Evolutionary conservation across 2,113 vertebrate species (phyloP).

Genomic region (Hemibagrus wyckioides): DNA sequence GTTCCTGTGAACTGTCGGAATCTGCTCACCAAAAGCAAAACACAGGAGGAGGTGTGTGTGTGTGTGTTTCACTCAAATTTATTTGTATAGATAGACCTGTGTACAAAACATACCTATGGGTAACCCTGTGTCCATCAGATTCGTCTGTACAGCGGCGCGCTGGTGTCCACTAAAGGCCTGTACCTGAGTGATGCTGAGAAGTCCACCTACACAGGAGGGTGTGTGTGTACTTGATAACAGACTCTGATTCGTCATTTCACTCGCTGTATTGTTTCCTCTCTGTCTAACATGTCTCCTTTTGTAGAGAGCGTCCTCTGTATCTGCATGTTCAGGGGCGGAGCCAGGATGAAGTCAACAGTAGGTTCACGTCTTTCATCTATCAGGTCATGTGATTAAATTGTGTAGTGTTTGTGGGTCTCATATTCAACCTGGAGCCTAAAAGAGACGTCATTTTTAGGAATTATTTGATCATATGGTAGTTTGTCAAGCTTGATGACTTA

Average conservation of each 20-base stretch:
- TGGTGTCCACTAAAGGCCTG: constrained; percentile 75
- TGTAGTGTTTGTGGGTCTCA: neutral
- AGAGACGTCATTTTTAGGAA: neutral
- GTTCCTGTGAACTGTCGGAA: constrained; percentile 91
- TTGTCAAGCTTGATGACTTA: too few relatives aligned
- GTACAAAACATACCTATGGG: neutral
- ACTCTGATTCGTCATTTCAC: neutral
- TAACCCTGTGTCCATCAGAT: constrained; percentile 61
- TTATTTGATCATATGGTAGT: too few relatives aligned
- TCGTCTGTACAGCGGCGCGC: constrained; percentile 71
- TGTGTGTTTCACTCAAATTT: too few relatives aligned
- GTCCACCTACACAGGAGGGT: constrained; percentile 60
- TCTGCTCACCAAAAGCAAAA: constrained; percentile 91
- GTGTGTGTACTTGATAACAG: constrained; percentile 43
- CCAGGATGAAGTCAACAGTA: constrained; percentile 91
- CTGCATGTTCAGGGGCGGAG: constrained; percentile 92
- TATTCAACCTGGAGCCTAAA: neutral
- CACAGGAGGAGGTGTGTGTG: constrained; percentile 87
- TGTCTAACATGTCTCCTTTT: constrained; percentile 1
- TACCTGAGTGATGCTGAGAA: constrained; percentile 67
- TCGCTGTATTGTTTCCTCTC: neutral
- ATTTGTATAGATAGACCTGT: too few relatives aligned
- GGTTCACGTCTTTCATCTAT: constrained; percentile 61
- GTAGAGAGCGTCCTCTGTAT: constrained; percentile 88
- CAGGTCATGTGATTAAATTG: neutral